Evolutionary conservation across 1,140 invertebrate species (phyloP).

Genomic region (Euwallacea fornicatus): DNA sequence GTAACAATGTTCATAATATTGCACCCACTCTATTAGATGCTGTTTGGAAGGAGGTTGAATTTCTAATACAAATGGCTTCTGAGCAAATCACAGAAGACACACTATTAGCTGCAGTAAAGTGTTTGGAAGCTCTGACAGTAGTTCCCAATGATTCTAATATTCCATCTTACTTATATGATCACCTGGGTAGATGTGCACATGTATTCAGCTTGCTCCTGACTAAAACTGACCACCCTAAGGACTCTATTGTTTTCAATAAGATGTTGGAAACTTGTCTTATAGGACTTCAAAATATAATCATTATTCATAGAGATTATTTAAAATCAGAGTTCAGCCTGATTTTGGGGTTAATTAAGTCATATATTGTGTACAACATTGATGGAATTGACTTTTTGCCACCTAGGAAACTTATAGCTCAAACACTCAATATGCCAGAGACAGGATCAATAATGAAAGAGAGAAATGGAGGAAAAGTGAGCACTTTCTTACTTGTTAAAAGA

Average conservation of each 20-base stretch:
- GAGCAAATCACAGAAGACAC: too few relatives aligned
- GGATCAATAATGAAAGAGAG: conserved; percentile 44
- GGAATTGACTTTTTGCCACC: conserved; percentile 48
- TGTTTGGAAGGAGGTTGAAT: too few relatives aligned
- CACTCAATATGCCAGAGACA: conserved; percentile 58
- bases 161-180: too few relatives aligned
- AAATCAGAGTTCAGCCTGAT: conserved; percentile 54
- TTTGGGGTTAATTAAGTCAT: conserved; percentile 58
- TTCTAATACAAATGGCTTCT: too few relatives aligned
- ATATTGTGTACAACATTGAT: conserved; percentile 57
- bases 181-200: too few relatives aligned
- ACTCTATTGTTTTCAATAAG: conserved; percentile 16
- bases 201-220: too few relatives aligned
- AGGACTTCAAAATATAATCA: conserved; percentile 47
- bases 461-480: conserved; percentile 52
- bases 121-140: too few relatives aligned
- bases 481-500: neutral
- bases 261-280: conserved; percentile 43
- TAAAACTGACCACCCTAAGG: too few relatives aligned
- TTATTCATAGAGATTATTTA: conserved; percentile 38
- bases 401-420: conserved; percentile 56
- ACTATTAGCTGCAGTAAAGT: too few relatives aligned
- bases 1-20: too few relatives aligned
- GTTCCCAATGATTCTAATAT: too few relatives aligned
- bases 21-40: too few relatives aligned